Evolutionary conservation across 2,888 invertebrate genomes (phyloP).

Genomic region (Drosophila nr. perissopoda): DNA sequence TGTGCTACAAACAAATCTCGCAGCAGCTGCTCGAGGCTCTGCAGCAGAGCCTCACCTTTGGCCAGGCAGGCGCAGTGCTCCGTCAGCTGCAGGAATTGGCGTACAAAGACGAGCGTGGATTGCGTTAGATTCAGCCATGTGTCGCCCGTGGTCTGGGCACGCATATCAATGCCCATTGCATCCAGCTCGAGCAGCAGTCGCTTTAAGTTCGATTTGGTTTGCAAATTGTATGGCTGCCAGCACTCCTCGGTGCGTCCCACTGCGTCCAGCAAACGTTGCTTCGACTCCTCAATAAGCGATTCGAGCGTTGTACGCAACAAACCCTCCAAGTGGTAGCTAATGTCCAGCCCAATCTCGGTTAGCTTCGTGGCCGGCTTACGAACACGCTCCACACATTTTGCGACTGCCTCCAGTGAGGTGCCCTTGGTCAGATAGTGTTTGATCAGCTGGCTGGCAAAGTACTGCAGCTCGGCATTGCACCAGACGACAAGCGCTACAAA

Average conservation of each 20-base stretch:
- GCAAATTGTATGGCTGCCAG: constrained; percentile 85
- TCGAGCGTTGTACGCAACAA: constrained; percentile 89
- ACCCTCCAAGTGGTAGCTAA: constrained; percentile 95
- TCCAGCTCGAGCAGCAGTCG: constrained; percentile 83
- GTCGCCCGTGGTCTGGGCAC: constrained; percentile 83
- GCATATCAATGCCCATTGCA: constrained; percentile 83
- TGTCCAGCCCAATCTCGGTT: constrained; percentile 92
- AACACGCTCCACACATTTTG: constrained; percentile 94
- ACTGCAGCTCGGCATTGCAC: constrained; percentile 93
- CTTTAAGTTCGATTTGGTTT: constrained; percentile 84
- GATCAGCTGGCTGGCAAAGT: constrained; percentile 92
- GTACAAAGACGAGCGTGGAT: constrained; percentile 83
- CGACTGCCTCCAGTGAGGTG: constrained; percentile 92
- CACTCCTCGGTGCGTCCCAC: constrained; percentile 84
- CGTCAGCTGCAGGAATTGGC: constrained; percentile 83
- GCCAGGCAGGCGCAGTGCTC: constrained; percentile 84
- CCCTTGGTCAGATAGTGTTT: constrained; percentile 96
- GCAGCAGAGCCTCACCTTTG: constrained; percentile 83
- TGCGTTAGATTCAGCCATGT: constrained; percentile 85
- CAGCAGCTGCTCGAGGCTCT: constrained; percentile 80
- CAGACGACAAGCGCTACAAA: constrained; percentile 93
- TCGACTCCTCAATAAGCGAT: constrained; percentile 84
- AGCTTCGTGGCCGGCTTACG: constrained; percentile 86
- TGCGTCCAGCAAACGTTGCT: constrained; percentile 82
- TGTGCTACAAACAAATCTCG: constrained; percentile 83